These are phyloP conservation scores for Malurus splendens DNA, from an alignment of 2,797 vertebrate species.

Conservation along the genomic window DNA sequence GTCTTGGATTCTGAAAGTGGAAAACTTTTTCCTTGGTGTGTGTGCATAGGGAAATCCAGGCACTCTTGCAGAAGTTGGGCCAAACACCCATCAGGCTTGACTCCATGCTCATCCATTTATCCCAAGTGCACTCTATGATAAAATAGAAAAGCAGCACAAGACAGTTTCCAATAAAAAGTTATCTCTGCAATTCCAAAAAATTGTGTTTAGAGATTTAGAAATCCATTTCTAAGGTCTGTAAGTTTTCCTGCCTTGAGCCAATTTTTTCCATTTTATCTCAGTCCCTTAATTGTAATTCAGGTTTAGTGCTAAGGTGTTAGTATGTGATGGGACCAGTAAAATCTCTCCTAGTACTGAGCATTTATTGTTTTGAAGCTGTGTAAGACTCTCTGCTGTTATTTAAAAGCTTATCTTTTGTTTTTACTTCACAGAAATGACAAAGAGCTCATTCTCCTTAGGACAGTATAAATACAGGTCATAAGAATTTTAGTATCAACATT, in stretches of 20 bases:
- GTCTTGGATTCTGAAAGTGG: not conserved
- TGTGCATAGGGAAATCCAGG: not conserved
- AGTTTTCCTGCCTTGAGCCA: not conserved
- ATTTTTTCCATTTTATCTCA: not conserved
- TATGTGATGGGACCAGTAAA: not conserved
- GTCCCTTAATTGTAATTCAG: not conserved
- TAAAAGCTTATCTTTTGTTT: not conserved
- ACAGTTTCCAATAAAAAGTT: constrained; percentile 8
- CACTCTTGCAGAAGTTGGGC: not conserved
- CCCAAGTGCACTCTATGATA: not conserved
- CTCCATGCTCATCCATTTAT: not conserved
- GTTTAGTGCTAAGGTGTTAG: not conserved
- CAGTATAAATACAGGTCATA: not conserved
- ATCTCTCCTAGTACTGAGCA: not conserved
- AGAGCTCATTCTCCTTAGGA: not conserved
- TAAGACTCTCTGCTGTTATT: not conserved
- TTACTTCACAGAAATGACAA: not conserved
- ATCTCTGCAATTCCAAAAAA: not conserved
- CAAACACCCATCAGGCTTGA: not conserved
- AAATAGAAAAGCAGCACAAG: not conserved
- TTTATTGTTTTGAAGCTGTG: not conserved
- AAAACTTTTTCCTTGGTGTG: not conserved
- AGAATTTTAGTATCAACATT: not conserved
- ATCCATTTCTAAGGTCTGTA: not conserved
- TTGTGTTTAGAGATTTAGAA: constrained; percentile 8